Base-by-base conservation (phyloP, 1,140 invertebrate species). In the Pararge aegeria region DNA sequence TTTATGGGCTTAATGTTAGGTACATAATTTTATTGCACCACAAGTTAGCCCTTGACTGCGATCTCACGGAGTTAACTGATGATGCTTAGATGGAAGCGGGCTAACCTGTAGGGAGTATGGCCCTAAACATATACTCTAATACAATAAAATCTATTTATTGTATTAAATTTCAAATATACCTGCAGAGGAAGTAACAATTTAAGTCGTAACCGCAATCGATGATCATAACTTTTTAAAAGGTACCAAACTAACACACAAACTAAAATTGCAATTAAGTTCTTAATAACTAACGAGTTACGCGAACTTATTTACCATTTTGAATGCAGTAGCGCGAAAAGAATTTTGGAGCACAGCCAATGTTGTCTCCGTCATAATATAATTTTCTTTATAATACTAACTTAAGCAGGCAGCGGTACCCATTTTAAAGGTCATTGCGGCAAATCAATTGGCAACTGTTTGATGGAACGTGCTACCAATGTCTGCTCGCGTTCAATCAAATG, bases 341-440 rank as follows among this genome's bases (percentile, higher is more conserved):
- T 48, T 30, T 56, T 66, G 64, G 64, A 66, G 19, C 19, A 40
- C 29, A 44, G 64, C 64, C 64, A 66, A 55, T 30, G 27, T 40
- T 55, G 24, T 48, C 42, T 57, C 52, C 53, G 37, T 55, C 54
- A 55, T 57, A 61, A 59, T 62, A 52, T 51, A 62, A 61, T 66
- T 61, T 66, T 55, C 55, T 55, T 50, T 50, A 66, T 61, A 50
- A 57, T 19, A 46, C 42, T 37, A 52, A 55, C 56, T 54, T 46
- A 55, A 56, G 58, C 55, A 55, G 55, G 61, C 54, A 55, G 49
- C 50, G 48, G 59, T 27, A 55, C 59, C 40, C 55, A 61, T 30
- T 55, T 61, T 50, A 55, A 55, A 61, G 59, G 59, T 55, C 59
- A 55, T 55, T 61, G 59, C 59, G 59, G 59, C 37, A 61, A 61